phyloP scores from a whole-genome alignment of 1,140 invertebrate species.

The Drosophila busckii region DNA sequence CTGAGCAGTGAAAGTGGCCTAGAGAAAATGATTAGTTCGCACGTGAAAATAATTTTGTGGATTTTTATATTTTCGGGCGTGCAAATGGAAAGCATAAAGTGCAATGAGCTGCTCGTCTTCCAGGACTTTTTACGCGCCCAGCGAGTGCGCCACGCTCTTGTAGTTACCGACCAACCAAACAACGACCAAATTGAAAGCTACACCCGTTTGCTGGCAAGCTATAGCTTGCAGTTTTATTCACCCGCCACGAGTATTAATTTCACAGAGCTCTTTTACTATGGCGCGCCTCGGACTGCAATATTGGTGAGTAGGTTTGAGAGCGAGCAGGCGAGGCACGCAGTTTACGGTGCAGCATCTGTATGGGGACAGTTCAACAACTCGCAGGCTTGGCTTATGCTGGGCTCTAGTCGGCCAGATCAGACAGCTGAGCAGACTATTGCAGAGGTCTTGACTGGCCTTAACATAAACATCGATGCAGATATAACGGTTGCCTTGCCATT shows the following conservation, averaged over 20 bases:
- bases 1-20: constrained; percentile 52
- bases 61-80: constrained; percentile 63
- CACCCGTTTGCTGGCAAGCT: constrained; percentile 48
- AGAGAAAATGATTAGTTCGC: constrained; percentile 71
- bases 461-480: constrained; percentile 58
- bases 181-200: constrained; percentile 30
- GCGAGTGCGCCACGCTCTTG: constrained; percentile 46
- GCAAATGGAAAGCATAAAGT: constrained; percentile 74
- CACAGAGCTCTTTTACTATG: constrained; percentile 48
- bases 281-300: constrained; percentile 44
- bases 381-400: constrained; percentile 57
- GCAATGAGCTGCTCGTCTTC: constrained; percentile 62
- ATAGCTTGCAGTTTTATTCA: constrained; percentile 57
- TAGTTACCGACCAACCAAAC: constrained; percentile 16
- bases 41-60: constrained; percentile 75
- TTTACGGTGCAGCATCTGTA: constrained; percentile 31
- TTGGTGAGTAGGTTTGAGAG: constrained; percentile 33
- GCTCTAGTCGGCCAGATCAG: constrained; percentile 1
- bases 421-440: constrained; percentile 29
- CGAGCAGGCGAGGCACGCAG: constrained; percentile 4
- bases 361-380: constrained; percentile 53
- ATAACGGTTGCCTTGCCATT: constrained; percentile 58
- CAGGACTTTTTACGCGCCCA: constrained; percentile 54
- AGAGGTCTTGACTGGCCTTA: constrained; percentile 33
- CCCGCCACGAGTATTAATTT: constrained; percentile 32